Base-by-base conservation (phyloP, 2,113 vertebrate species). In the Nannobrachium achirus region DNA sequence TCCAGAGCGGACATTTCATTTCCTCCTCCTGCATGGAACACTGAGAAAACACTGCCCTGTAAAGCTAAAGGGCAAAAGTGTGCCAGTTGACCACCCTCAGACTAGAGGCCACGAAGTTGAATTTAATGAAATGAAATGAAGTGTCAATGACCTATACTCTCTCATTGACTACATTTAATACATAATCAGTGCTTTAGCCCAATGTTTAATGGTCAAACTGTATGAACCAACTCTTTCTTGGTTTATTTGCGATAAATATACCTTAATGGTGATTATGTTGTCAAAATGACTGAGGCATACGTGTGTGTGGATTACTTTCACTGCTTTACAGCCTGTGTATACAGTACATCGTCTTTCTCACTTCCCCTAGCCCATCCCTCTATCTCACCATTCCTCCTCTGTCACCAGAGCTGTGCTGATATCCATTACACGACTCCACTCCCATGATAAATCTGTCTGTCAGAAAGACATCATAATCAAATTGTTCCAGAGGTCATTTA, bases 401-500 rank as follows among this genome's bases (percentile, higher is more conserved):
- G 80, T 89, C 81, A 79, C 78, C 76, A 70, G 64, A 77, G 75
- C 75, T 40, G 70, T 64, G 75, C 86, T 89, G 82, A 75, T 90
- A 93, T 92, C 89, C 90, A 92, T 93, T 92, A 91, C 90, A 76
- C 14, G 80, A 72, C 82, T 81, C 75, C 79, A 68, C 84, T 72
- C 74, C 83, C n/a, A 69, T 90, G 90, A 92, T 91, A 86, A 91
- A 92, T 93, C 87, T 85, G 82, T 86, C 87, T 90, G 90, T 92
- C 91, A 89, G 90, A 84, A 75, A 84, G 89, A 89, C 88, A 87
- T 91, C 90, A 90, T 92, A 91, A 92, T 93, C 90, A 91, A 92
- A 92, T 92, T 91, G 88, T 92, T 93, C 86, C 90, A 92, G 91
- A 91, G 92, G 91, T 93, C 91, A 91, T 93, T 92, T 92, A 91